A percentile compares a stretch with the other conserved stretches of the same genome.
Conservation (phyloP, 1,140 invertebrate genomes). For the Littorina saxatilis region DNA sequence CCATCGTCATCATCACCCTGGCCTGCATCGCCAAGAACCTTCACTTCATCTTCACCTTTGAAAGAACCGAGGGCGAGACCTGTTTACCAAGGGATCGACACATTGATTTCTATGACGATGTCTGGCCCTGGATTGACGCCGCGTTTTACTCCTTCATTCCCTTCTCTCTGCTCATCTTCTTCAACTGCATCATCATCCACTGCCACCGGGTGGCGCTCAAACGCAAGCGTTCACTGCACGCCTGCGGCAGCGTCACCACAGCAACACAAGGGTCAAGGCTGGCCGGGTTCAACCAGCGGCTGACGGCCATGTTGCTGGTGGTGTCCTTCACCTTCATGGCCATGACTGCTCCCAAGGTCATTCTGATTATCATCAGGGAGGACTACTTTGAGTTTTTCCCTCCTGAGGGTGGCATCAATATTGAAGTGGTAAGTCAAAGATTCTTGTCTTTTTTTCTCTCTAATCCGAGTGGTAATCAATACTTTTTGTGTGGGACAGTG, state of each 20-base stretch:
- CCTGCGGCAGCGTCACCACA: neutral
- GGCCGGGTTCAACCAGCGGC: conserved; percentile 45
- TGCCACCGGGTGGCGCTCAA: conserved; percentile 51
- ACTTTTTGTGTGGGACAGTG: no score
- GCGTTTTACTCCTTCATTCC: conserved; percentile 66
- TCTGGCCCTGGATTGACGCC: conserved; percentile 69
- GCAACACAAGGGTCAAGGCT: neutral
- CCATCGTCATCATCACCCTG: conserved; percentile 42
- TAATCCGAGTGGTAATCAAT: no score
- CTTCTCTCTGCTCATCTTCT: conserved; percentile 58
- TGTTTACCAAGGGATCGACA: conserved; percentile 45
- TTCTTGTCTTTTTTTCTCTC: no score
- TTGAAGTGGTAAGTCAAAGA: conserved; percentile 32
- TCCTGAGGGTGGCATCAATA: conserved; percentile 40
- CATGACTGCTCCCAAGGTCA: conserved; percentile 55
- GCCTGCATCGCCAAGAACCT: conserved; percentile 51
- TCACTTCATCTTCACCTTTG: conserved; percentile 57
- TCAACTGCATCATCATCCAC: conserved; percentile 66
- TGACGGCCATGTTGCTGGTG: conserved; percentile 60
- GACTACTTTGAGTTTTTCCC: conserved; percentile 49
- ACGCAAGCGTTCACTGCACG: conserved; percentile 41
- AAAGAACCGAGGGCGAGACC: conserved; percentile 26
- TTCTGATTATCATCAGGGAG: conserved; percentile 54
- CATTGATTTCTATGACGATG: conserved; percentile 45
- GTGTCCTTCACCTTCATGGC: conserved; percentile 62